Conservation (phyloP, 1,140 invertebrate species). For the Drosophila sulfurigaster region DNA sequence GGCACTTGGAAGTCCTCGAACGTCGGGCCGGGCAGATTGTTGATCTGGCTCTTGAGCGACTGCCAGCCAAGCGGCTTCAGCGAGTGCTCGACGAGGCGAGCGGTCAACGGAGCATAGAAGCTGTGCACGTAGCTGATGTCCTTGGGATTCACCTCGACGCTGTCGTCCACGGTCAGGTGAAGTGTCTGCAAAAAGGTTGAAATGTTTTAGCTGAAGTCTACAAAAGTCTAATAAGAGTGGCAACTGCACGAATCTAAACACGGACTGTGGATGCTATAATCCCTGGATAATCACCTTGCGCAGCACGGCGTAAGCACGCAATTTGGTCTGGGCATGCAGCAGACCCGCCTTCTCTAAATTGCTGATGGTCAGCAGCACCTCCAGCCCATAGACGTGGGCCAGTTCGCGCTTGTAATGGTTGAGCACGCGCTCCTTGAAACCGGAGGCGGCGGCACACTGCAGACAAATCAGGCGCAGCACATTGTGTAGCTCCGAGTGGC, state of each 20-base stretch:
- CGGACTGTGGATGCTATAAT: no score
- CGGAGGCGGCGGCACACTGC: conserved; percentile 94
- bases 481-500: conserved; percentile 92
- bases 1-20: conserved; percentile 87
- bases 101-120: conserved; percentile 97
- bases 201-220: no score
- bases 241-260: no score
- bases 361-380: conserved; percentile 92
- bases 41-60: conserved; percentile 87
- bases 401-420: conserved; percentile 97
- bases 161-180: conserved; percentile 94
- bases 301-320: conserved; percentile 89
- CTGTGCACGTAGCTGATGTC: conserved; percentile 97
- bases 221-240: no score
- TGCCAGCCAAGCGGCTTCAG: conserved; percentile 89
- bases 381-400: conserved; percentile 95
- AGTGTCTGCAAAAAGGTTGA: conserved; percentile 86
- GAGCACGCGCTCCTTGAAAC: conserved; percentile 94
- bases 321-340: conserved; percentile 90
- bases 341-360: conserved; percentile 96
- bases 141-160: conserved; percentile 92
- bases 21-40: conserved; percentile 87
- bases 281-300: conserved; percentile 86
- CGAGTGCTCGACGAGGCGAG: conserved; percentile 94
- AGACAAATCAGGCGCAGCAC: conserved; percentile 95